Base-by-base conservation (phyloP, 2,113 vertebrate genomes). In the Gallinago jamesoni region DNA sequence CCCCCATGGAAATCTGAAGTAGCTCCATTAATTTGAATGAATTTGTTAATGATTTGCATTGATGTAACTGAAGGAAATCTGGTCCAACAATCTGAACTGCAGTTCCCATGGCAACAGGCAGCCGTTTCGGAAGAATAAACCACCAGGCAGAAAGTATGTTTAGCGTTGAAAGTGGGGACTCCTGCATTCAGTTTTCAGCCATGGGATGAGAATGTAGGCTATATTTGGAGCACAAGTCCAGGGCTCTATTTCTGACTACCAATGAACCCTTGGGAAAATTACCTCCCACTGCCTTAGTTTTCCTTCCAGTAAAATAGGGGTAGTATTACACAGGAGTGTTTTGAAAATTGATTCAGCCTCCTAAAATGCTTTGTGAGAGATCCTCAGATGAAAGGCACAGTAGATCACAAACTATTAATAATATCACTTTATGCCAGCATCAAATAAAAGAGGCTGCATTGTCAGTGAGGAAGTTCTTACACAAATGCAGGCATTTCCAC, bases 321-420 rank as follows among this genome's bases (percentile, higher is more conserved):
- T 96, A 97, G 70, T 72, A 59, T 96, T 96, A 96, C 96, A 96
- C 84, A 90, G 90, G 78, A 94, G 90, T 96, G 94, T 97, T 97
- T 93, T 97, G 96, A 97, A 96, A 97, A 96, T 83, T 94, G 95
- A 97, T 97, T 97, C 96, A 95, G 81, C 17, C 80, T 93, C 45
- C 59, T 93, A 92, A 97, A 94, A 95, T 92, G 91, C 77, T 89
- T 93, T 92, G 77, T 53, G 91, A 94, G 89, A 95, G 55, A 94
- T 96, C 94, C 92, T 95, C 76, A 50, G 76, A 96, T 89, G 92
- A 76, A 94, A 95, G 90, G 50, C 1, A 0, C 87, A 82, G 77
- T 82, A 95, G 92, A 95, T 96, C 94, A 94, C 89, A 55, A 89
- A 66, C 92, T 97, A 95, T 95, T 94, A 93, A 94, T 96, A 96